Conservation (phyloP, 2,113 vertebrate species). For the Xyrauchen texanus region DNA sequence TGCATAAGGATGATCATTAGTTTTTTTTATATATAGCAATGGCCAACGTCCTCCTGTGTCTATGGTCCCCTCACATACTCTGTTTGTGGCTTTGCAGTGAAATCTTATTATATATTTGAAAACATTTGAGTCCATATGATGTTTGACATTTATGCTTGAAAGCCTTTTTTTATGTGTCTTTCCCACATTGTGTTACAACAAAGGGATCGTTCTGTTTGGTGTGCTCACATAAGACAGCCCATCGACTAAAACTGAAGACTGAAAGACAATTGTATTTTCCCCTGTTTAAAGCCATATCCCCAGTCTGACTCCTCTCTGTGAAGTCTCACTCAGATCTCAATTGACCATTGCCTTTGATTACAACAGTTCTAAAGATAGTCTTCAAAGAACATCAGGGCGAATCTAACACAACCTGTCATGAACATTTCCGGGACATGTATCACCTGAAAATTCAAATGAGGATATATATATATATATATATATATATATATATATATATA, state of each 20-base stretch:
- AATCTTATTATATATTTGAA: neutral
- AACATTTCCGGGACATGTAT: too few species aligned
- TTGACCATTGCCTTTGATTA: constrained; percentile 2
- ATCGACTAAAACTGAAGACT: neutral
- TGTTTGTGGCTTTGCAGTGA: neutral
- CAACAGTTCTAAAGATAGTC: neutral
- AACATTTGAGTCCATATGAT: too few species aligned
- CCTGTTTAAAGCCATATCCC: neutral
- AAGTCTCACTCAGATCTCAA: constrained; percentile 14
- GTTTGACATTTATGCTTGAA: neutral
- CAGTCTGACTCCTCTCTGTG: neutral
- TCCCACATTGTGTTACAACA: neutral
- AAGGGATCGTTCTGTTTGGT: neutral
- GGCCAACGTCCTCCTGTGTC: too few species aligned
- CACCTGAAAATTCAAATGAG: too few species aligned
- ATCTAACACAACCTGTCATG: too few species aligned
- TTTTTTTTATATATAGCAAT: neutral
- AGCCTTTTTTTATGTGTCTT: neutral
- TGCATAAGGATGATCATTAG: neutral
- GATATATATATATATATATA: too few species aligned
- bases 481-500: too few species aligned
- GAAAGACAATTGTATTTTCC: neutral
- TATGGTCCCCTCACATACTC: neutral
- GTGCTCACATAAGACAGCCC: neutral
- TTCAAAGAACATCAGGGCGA: neutral